Evolutionary conservation across 2,797 vertebrate species (phyloP), one percentile per base, ranked within the genome.

Genomic region (Clarias pachynema): DNA sequence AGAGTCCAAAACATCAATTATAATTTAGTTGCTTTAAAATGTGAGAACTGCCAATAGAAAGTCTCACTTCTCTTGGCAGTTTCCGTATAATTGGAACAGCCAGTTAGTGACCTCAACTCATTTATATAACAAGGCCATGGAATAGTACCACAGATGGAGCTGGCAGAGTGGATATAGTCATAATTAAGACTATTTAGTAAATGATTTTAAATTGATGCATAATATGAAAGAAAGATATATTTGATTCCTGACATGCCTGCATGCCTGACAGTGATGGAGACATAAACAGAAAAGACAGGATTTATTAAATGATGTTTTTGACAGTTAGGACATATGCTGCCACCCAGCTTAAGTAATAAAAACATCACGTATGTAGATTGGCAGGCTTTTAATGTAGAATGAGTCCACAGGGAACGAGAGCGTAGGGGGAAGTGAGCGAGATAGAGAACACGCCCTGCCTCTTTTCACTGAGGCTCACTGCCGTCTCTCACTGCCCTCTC

Each of bases 261-360:
- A 34, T 14, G 59, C 59, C 40, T 56, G 84, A 81, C 84, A 81
- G 60, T 8, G 22, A 22, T 18, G 69, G 44, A 56, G 65, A 73
- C 29, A 57, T 15, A 65, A 81, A 66, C n/a, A 75, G 84, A 81
- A 81, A 77, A 69, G 84, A 60, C n/a, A 20, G 70, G 57, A 18
- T 86, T 53, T 82, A 66, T 82, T 83, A 72, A n/a, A 40, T 3
- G 34, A 57, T 3, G n/a, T 80, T 26, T 40, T 57, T 3, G 63
- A 29, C 80, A 70, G 65, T 60, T 80, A 20, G 34, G 63, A 10
- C 77, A 56, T 72, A 74, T 65, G 75, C 81, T 84, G 82, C 79
- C 78, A 81, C 53, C 34, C 80, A 78, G 79, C 26, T 65, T 69
- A 49, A 72, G 26, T 82, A 84, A 87, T 86, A 72, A 83, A 90